phyloP scores from a whole-genome alignment of 2,113 vertebrate species.

The Puntigrus tetrazona region DNA sequence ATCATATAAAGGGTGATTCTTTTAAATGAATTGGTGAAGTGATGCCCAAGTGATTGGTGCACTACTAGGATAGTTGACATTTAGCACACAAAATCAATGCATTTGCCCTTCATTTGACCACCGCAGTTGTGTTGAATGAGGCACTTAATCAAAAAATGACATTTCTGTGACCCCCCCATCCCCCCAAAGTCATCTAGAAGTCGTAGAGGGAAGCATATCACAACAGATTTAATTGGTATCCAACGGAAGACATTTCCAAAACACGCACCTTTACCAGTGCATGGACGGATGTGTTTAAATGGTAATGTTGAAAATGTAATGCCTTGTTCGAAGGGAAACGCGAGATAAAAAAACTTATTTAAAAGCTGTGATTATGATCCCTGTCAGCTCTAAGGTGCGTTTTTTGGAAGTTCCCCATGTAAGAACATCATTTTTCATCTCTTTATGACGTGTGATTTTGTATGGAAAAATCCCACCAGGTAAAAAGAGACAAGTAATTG shows the following conservation, averaged over 20 bases:
- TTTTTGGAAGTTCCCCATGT: conserved; percentile 43
- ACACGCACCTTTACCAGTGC: too few species aligned
- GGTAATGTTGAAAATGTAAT: not conserved
- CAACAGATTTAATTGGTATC: not conserved
- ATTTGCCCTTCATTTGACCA: conserved; percentile 28
- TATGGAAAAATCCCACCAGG: not conserved
- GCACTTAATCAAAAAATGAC: conserved; percentile 18
- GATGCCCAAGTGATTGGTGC: not conserved
- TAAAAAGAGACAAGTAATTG: not conserved
- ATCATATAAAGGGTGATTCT: not conserved
- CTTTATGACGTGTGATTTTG: not conserved
- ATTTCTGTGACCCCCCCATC: conserved; percentile 1
- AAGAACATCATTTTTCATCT: conserved; percentile 9
- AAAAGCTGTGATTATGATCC: conserved; percentile 14
- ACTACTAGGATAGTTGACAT: not conserved
- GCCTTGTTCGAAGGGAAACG: not conserved
- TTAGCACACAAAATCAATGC: not conserved
- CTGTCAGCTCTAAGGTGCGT: conserved; percentile 25
- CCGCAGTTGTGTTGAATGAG: not conserved
- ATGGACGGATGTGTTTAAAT: not conserved
- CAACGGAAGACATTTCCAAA: not conserved
- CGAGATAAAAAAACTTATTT: not conserved
- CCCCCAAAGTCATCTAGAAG: not conserved
- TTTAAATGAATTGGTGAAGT: not conserved
- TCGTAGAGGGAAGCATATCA: not conserved